A percentile compares a stretch with the other conserved stretches of the same genome.
Evolutionary conservation across 2,888 invertebrate species (phyloP).

Genomic region (Stenodera caucasica): DNA sequence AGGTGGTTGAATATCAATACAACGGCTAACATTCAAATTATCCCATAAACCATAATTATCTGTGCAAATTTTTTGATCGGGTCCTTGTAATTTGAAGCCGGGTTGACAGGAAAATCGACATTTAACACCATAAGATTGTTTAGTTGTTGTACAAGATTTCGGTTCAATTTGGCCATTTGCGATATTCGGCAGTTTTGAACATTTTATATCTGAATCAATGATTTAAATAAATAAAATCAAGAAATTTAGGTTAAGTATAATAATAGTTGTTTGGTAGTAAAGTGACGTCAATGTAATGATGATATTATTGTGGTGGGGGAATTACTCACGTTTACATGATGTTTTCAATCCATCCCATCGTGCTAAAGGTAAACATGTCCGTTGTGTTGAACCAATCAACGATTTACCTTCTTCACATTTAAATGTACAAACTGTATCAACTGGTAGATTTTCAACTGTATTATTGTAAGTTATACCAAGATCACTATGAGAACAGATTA

Average conservation of each 20-base stretch:
- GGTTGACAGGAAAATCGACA: conserved; percentile 63
- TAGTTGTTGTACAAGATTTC: conserved; percentile 58
- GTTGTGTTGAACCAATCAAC: conserved; percentile 64
- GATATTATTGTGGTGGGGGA: no score
- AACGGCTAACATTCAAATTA: conserved; percentile 48
- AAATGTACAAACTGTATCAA: conserved; percentile 68
- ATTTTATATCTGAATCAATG: conserved; percentile 52
- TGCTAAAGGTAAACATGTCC: conserved; percentile 68
- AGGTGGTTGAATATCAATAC: conserved; percentile 63
- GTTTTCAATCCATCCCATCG: conserved; percentile 71
- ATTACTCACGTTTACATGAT: conserved; percentile 64
- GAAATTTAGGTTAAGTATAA: no score
- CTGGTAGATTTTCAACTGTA: conserved; percentile 54
- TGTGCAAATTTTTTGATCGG: conserved; percentile 58
- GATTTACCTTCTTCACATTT: conserved; percentile 65
- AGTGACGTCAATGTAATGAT: no score
- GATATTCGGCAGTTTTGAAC: conserved; percentile 54
- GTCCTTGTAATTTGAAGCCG: conserved; percentile 64
- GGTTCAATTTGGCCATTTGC: conserved; percentile 61
- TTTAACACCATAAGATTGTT: conserved; percentile 61
- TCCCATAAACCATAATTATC: conserved; percentile 62
- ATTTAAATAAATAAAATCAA: no score
- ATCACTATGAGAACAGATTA: conserved; percentile 58
- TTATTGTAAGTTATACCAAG: conserved; percentile 47
- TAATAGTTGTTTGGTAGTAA: no score